These are phyloP conservation scores for Caenorhabditis sulstoni DNA, from an alignment of 2,888 invertebrate genomes.

Conservation along the genomic window DNA sequence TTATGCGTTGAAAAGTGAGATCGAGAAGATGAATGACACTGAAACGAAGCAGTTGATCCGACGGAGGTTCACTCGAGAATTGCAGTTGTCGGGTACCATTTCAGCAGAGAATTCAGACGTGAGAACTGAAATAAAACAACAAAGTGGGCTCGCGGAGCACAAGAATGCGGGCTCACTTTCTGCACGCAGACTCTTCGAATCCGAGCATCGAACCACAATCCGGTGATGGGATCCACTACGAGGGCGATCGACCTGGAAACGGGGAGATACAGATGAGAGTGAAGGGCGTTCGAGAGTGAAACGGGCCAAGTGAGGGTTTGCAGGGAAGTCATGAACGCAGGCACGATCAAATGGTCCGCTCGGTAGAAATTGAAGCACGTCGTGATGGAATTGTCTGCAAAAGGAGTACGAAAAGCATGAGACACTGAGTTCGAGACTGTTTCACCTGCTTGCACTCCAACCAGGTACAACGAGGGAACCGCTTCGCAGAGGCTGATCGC, in stretches of 20 bases:
- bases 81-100: no score
- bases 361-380: conserved; percentile 23
- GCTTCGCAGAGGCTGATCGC: conserved; percentile 28
- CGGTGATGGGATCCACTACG: conserved; percentile 30
- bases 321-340: conserved; percentile 18
- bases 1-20: no score
- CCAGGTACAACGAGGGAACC: conserved; percentile 21
- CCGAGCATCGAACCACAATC: conserved; percentile 31
- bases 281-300: not conserved
- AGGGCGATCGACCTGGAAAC: conserved; percentile 39
- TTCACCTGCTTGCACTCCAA: conserved; percentile 23
- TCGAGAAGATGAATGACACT: no score
- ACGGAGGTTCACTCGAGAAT: no score
- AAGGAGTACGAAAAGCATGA: not conserved
- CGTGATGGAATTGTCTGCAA: conserved; percentile 17
- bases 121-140: not conserved
- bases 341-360: conserved; percentile 27
- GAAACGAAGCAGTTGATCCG: no score
- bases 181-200: conserved; percentile 31
- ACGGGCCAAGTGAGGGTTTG: conserved; percentile 32
- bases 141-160: not conserved
- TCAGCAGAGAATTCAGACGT: not conserved
- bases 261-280: not conserved
- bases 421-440: no score
- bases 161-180: conserved; percentile 23